Percentiles rank a stretch among this genome's conserved stretches.
phyloP scores from a whole-genome alignment of 1,140 invertebrate species.

The Papilio glaucus region DNA sequence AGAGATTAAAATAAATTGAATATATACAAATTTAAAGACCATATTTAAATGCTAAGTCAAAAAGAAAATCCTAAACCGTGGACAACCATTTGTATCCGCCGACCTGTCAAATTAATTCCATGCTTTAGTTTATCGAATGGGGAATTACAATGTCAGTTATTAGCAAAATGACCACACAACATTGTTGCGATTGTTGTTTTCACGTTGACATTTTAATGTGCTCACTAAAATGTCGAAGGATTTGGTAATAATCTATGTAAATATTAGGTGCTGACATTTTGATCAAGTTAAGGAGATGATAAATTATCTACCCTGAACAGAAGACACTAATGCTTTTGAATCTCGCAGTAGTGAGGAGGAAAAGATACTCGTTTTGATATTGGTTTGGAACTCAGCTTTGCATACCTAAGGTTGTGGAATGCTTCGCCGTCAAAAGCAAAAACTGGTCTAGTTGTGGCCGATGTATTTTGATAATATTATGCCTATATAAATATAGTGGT shows the following conservation, averaged over 20 bases:
- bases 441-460: too few species aligned
- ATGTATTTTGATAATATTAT: too few species aligned
- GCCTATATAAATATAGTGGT: too few species aligned
- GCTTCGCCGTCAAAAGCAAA: too few species aligned
- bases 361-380: too few species aligned
- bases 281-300: not conserved
- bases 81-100: constrained; percentile 42
- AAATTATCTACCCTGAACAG: too few species aligned
- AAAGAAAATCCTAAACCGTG: not conserved
- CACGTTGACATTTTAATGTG: constrained; percentile 57
- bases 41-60: not conserved
- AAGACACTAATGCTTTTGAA: too few species aligned
- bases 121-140: constrained; percentile 57
- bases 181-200: constrained; percentile 62
- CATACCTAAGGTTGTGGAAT: too few species aligned
- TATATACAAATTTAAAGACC: too few species aligned
- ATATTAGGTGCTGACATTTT: not conserved
- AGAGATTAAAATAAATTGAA: not conserved
- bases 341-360: too few species aligned
- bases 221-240: not conserved
- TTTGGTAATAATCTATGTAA: not conserved
- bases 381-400: too few species aligned
- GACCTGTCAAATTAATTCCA: constrained; percentile 60
- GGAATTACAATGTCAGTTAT: constrained; percentile 48
- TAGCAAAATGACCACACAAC: constrained; percentile 50